Base-by-base conservation (phyloP, 2,113 vertebrate species). In the Benitochromis conjunctus region DNA sequence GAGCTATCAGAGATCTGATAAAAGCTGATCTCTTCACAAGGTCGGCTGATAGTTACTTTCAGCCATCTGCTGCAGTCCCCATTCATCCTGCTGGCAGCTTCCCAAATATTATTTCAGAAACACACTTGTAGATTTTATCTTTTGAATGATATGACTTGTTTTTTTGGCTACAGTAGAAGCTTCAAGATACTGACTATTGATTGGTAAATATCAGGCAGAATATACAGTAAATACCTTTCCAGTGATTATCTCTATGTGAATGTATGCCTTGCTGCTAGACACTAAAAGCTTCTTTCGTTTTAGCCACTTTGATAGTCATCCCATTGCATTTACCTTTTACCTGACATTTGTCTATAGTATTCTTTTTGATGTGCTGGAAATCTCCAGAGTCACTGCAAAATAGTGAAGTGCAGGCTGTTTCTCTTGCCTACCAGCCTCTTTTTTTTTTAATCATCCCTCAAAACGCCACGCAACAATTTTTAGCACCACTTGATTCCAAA, bases 1-100 rank as follows among this genome's bases (percentile, higher is more conserved):
- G 38, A 51, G 79, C 11, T 84, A 81, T 88, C 19, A 2, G 36
- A 74, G 29, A 89, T 88, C 80, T 80, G 92, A 94, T 93, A 87
- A 92, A 79, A 55, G 79, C 77, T 69, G 74, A 82, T 79, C 54
- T 82, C 53, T 81, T 88, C 77, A 74, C 57, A 24, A 48, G 92
- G 88, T 90, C 81, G 84, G 36, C 81, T 69, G 87, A 88, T 74
- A 83, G 79, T 54, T 36, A 43, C 56, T 60, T 78, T 81, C 36
- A 18, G 29, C 10, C 43, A 36, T 55, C 82, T 58, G 79, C 55
- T 21, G 29, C n/a, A 58, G 13, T 69, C 18, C 54, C 62, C 43
- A 31, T 82, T 84, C 19, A 56, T 79, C 48, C 60, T 71, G 13
- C n/a, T 77, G 43, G 29, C 51, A 55, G 7, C 9, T 29, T 58